Evolutionary conservation across 1,140 invertebrate species (phyloP), one percentile per base, ranked within the genome.

Genomic region (Kradibia gibbosae): DNA sequence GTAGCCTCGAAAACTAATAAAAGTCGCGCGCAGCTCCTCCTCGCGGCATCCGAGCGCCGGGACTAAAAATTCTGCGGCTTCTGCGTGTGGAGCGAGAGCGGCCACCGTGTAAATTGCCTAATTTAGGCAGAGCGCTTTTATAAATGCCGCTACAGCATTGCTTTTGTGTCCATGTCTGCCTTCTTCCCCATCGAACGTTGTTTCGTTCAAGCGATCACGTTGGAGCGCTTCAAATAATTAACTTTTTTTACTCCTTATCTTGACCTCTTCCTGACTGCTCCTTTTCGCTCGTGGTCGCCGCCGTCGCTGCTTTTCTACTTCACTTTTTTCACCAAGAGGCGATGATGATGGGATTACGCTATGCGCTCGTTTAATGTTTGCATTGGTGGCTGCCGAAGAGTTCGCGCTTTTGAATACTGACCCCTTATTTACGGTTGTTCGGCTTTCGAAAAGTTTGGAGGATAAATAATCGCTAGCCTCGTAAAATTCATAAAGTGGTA

Each of bases 71-170:
- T 71, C 80, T 81, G 80, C 71, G 80, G 80, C 80, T 81, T 81
- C 80, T 77, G 71, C 79, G 25, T 31, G 53, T 36, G 3, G 72
- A 50, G 70, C 31, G 73, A 70, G 39, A 74, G 57, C 75, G 84
- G 72, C 81, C 79, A 82, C 84, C 80, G 84, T 86, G 84, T 88
- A 88, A 88, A 89, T 88, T 88, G 82, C 80, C 86, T 88, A 88
- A 88, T 89, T 89, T 89, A 88, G 86, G 72, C 86, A 82, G 83
- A 79, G 67, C 42, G 73, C 80, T 48, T 81, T 81, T 81, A 71
- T 67, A 75, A 67, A 75, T 42, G 79, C 79, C 79, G 77, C 77
- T 67, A 22, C 62, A 67, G 62, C 62, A 67, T 67, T 67, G 62
- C 62, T 67, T 67, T 67, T 67, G 62, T 67, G 62, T 67, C 62